phyloP scores from a whole-genome alignment of 1,140 invertebrate genomes.

The Calosoma granatense region DNA sequence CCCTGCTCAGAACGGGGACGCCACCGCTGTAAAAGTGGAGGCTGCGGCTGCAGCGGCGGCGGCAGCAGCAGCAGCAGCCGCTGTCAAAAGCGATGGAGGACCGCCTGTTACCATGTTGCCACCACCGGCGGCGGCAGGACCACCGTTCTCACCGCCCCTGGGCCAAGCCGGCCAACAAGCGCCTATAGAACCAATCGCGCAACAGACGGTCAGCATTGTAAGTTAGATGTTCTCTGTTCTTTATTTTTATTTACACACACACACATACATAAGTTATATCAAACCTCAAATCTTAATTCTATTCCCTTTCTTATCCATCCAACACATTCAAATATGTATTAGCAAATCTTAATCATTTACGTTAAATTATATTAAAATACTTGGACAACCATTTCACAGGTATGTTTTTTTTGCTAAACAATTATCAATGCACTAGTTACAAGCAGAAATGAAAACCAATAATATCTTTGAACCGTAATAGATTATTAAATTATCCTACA shows the following conservation, averaged over 20 bases:
- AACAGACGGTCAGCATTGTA: constrained; percentile 41
- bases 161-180: neutral
- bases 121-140: constrained; percentile 33
- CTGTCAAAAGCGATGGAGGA: constrained; percentile 29
- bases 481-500: no score
- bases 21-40: constrained; percentile 43
- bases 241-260: neutral
- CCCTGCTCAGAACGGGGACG: constrained; percentile 58
- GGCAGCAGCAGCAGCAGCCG: constrained; percentile 31
- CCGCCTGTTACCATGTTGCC: constrained; percentile 28
- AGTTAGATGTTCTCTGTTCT: constrained; percentile 22
- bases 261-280: neutral
- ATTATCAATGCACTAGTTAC: no score
- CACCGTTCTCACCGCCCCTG: constrained; percentile 26
- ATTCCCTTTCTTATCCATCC: no score
- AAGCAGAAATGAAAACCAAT: no score
- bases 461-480: no score
- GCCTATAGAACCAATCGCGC: constrained; percentile 17
- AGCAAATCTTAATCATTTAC: no score
- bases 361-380: no score
- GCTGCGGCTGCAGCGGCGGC: constrained; percentile 40
- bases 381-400: no score
- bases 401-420: no score
- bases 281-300: no score
- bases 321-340: no score